Conservation (phyloP, 2,888 invertebrate species). For the Trileptium ribeirensis region DNA sequence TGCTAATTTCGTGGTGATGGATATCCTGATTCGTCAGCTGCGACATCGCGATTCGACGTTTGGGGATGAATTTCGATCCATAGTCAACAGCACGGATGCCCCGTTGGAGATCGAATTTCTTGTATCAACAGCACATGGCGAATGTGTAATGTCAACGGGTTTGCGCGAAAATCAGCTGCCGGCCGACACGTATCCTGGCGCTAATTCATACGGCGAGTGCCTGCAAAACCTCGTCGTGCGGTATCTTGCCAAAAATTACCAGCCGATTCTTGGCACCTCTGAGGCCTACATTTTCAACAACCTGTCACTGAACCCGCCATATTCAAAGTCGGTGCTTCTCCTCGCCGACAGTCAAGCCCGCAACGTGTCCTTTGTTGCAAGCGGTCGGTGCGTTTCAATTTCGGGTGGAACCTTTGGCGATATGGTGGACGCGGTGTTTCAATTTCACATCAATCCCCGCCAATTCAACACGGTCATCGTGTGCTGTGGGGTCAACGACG, state of each 20-base stretch:
- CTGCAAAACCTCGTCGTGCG: background rate
- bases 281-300: no score
- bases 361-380: background rate
- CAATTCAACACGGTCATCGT: background rate
- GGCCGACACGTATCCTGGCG: no score
- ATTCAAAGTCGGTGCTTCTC: background rate
- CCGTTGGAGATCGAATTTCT: no score
- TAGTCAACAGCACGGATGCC: no score
- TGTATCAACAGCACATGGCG: no score
- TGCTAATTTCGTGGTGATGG: background rate
- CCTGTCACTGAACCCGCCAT: background rate
- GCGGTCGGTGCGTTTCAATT: background rate
- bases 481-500: background rate
- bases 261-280: background rate
- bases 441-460: background rate
- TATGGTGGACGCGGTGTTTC: background rate
- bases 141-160: no score
- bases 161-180: no score
- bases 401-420: background rate
- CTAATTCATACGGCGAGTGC: background rate
- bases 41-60: no score
- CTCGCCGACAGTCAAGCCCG: background rate
- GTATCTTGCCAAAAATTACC: background rate
- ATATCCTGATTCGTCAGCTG: no score
- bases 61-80: no score